Evolutionary conservation across 2,113 vertebrate species (phyloP), one percentile per base, ranked within the genome.

Genomic region (Manacus vitellinus): DNA sequence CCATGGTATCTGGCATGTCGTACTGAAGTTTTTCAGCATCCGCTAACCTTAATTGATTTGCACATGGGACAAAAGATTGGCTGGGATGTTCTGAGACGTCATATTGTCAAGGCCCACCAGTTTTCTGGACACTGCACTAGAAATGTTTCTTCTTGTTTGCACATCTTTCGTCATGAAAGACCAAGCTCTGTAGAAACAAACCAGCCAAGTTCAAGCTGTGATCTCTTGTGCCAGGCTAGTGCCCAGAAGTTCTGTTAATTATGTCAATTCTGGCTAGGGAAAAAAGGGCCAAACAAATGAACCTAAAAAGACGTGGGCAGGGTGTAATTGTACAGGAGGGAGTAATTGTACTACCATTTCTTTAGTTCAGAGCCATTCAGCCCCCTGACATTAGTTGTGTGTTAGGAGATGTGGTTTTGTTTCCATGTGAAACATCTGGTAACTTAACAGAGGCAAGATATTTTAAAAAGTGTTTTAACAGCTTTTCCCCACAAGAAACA

Each of bases 141-240:
- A 56, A 96, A 59, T 19, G 30, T 74, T 79, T 92, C 10, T 67
- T 93, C 71, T 94, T 90, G 47, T 94, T 92, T 95, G 67, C 22
- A 55, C 47, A 55, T 94, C 75, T 93, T 95, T 94, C 59, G 52
- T 83, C 9, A 18, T 23, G 83, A 74, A 92, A 81, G 82, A 80
- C 72, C 79, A 92, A 93, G 33, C 75, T 95, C 75, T 79, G 72
- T 88, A 77, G 88, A 71, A 76, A 70, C 14, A 90, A 85, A 63
- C 8, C 35, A 74, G 75, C 82, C 93, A 94, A 85, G 17, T 95
- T 95, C 95, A 96, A 94, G 75, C 95, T 96, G 95, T 92, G 94
- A 80, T 92, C 33, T 95, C 63, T 96, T 92, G 82, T 96, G 85
- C 67, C 43, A 86, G 70, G 31, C 66, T 94, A 49, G 58, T 79